These are phyloP conservation scores for Phaethornis superciliosus DNA, from an alignment of 2,113 vertebrate genomes.

Conservation along the genomic window DNA sequence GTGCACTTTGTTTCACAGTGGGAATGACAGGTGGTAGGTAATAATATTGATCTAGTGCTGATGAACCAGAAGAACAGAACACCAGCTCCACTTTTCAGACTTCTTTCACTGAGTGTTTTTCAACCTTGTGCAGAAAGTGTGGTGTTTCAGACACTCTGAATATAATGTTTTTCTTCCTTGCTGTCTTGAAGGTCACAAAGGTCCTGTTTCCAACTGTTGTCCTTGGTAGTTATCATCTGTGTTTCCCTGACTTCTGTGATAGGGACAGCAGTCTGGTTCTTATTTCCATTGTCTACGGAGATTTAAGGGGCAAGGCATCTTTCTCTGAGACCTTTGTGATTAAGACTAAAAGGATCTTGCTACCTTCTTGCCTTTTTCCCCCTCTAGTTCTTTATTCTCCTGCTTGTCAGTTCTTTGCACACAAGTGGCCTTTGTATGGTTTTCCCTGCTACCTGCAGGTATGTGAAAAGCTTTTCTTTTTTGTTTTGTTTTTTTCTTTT, in stretches of 20 bases:
- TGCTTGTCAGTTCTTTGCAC: background rate
- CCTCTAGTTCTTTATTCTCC: background rate
- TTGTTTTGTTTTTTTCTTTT: background rate
- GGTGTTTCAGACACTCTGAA: background rate
- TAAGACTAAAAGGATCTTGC: background rate
- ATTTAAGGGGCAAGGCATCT: background rate
- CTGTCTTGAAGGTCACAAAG: background rate
- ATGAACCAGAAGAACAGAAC: background rate
- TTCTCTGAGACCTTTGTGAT: background rate
- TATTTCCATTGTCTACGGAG: background rate
- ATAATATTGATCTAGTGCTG: background rate
- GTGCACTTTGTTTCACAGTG: background rate
- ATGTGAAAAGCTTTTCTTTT: slow-evolving; percentile 23
- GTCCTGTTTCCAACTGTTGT: background rate
- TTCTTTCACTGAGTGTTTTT: background rate
- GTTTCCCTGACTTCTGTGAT: background rate
- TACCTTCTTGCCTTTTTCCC: background rate
- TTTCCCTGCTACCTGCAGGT: background rate
- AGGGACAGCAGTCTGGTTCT: background rate
- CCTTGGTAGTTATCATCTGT: background rate
- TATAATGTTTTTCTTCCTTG: background rate
- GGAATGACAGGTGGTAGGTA: background rate
- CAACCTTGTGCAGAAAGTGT: background rate
- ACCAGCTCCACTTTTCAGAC: background rate
- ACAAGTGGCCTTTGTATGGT: background rate